These are phyloP conservation scores for Bucco capensis DNA, from an alignment of 2,113 vertebrate species.

Conservation along the genomic window DNA sequence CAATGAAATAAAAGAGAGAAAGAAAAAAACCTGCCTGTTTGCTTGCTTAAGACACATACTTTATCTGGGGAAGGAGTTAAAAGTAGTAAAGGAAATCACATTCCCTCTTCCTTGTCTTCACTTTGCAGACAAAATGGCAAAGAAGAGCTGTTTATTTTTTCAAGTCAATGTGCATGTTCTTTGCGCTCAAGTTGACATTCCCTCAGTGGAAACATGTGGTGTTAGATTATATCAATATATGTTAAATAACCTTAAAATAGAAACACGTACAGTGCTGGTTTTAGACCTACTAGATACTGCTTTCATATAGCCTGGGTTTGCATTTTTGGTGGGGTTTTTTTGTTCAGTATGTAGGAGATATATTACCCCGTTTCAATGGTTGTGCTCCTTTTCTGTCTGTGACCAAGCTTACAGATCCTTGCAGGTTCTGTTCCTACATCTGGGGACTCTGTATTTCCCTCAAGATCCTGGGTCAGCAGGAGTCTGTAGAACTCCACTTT, in stretches of 20 bases:
- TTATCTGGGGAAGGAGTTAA: background rate
- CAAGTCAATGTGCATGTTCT: background rate
- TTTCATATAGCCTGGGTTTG: background rate
- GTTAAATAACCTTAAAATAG: slow-evolving; percentile 43
- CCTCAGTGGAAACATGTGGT: background rate
- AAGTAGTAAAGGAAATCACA: background rate
- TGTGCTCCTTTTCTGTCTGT: background rate
- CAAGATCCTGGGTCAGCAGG: background rate
- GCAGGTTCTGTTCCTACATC: background rate
- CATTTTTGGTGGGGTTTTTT: background rate
- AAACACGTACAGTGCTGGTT: background rate
- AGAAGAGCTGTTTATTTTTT: background rate
- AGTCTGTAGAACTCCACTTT: background rate
- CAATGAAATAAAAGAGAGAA: too few relatives aligned
- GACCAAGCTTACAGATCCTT: background rate
- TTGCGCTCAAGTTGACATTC: background rate
- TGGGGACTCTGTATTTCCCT: background rate
- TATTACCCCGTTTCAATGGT: background rate
- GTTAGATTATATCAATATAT: slow-evolving; percentile 15
- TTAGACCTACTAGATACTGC: background rate
- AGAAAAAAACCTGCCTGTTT: background rate
- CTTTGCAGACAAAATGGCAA: background rate
- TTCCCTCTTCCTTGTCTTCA: background rate
- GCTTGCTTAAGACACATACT: background rate
- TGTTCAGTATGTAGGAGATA: background rate